Percentiles rank a stretch among this genome's conserved stretches.
These are phyloP conservation scores for Styela plicata DNA, from an alignment of 23 tunicate species.

Conservation along the genomic window DNA sequence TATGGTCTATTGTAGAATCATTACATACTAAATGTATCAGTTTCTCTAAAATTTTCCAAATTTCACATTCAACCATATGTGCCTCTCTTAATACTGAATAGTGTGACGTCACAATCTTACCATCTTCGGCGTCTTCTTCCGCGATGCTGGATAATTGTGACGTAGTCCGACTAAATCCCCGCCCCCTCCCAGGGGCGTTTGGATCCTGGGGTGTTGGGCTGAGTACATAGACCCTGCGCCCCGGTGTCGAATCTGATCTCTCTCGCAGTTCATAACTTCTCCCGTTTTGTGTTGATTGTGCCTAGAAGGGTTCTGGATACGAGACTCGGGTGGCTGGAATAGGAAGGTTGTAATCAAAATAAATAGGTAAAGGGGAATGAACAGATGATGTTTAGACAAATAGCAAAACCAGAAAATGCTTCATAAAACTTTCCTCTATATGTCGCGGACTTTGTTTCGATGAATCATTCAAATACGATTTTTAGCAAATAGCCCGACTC, in stretches of 20 bases:
- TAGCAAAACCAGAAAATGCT: background rate
- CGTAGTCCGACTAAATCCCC: slow-evolving; percentile 22
- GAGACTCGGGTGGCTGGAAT: slow-evolving; percentile 15
- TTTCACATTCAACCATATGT: too few relatives aligned
- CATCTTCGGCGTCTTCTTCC: slow-evolving; percentile 17
- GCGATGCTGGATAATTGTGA: slow-evolving; percentile 29
- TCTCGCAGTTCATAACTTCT: slow-evolving; percentile 21
- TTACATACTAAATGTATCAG: too few relatives aligned
- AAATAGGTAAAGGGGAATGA: background rate
- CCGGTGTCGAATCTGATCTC: slow-evolving; percentile 25
- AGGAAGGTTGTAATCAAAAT: background rate
- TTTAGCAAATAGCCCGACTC: background rate
- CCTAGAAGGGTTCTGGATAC: background rate
- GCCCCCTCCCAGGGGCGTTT: background rate
- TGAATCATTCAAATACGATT: background rate
- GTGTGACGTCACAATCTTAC: slow-evolving; percentile 2
- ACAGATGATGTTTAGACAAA: background rate
- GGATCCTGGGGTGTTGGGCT: slow-evolving; percentile 10
- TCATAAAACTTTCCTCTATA: background rate
- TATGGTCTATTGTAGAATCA: too few relatives aligned
- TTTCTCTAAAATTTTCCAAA: too few relatives aligned
- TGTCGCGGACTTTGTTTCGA: background rate
- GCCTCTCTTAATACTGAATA: too few relatives aligned
- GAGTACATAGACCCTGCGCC: slow-evolving; percentile 26
- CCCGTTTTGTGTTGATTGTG: slow-evolving; percentile 27